phyloP scores from a whole-genome alignment of 53 echinoderm and acorn worm genomes.

The Stichopus horrens region DNA sequence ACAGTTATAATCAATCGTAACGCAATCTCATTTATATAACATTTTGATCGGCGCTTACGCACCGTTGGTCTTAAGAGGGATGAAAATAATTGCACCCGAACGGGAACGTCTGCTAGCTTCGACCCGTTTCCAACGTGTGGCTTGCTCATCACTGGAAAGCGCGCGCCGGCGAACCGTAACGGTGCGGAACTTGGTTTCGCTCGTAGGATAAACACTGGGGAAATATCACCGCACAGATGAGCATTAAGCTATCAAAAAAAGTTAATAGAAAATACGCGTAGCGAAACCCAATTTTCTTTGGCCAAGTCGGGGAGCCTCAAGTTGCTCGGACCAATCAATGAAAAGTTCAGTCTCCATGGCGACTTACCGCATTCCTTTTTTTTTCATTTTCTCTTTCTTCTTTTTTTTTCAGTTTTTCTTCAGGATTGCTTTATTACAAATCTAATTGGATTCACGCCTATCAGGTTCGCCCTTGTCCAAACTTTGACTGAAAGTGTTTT shows the following conservation, averaged over 20 bases:
- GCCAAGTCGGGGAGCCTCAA: constrained; percentile 34
- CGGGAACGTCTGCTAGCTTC: constrained; percentile 38
- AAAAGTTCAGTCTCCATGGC: background rate
- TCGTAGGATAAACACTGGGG: constrained; percentile 43
- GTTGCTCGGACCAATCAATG: constrained; percentile 17
- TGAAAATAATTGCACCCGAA: constrained; percentile 46
- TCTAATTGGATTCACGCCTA: constrained; percentile 41
- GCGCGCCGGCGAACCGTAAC: constrained; percentile 21
- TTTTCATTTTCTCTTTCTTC: background rate
- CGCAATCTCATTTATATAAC: constrained; percentile 42
- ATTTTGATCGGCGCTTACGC: constrained; percentile 32
- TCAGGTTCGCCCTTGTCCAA: background rate
- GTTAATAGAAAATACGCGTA: constrained; percentile 42
- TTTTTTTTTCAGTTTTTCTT: background rate
- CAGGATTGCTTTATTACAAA: constrained; percentile 26
- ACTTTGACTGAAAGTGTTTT: background rate
- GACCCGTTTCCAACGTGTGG: constrained; percentile 21
- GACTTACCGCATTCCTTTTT: background rate
- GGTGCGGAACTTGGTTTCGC: constrained; percentile 42
- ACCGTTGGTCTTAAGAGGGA: constrained; percentile 45
- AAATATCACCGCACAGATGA: constrained; percentile 36
- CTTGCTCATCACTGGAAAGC: constrained; percentile 14
- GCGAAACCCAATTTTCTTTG: constrained; percentile 45
- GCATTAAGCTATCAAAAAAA: constrained; percentile 45
- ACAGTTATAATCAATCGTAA: constrained; percentile 45